Evolutionary conservation across 2,797 vertebrate genomes (phyloP).

Genomic region (Bradypodion pumilum): DNA sequence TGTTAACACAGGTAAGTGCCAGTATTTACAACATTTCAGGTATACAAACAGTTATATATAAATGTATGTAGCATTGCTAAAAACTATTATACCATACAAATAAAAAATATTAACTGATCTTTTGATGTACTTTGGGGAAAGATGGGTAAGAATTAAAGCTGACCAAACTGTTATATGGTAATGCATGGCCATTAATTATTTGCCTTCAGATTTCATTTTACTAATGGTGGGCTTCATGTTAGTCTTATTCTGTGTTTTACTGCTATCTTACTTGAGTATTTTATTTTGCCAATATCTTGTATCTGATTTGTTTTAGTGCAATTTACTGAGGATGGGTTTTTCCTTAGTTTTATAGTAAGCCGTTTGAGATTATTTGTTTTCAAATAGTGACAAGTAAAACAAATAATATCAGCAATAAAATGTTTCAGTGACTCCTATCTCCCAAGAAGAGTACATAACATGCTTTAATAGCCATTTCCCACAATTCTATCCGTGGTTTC

Average conservation of each 20-base stretch:
- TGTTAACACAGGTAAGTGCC: background rate
- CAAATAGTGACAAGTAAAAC: slow-evolving; percentile 15
- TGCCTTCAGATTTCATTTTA: background rate
- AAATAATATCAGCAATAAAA: background rate
- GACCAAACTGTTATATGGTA: background rate
- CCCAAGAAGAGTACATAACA: background rate
- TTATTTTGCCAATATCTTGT: background rate
- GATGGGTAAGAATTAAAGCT: background rate
- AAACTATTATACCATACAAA: background rate
- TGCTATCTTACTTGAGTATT: background rate
- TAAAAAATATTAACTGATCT: background rate
- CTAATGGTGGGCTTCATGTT: background rate
- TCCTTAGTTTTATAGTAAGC: background rate
- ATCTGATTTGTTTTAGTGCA: background rate
- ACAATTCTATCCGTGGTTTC: too few relatives aligned
- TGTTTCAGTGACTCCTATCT: background rate
- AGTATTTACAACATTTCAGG: background rate
- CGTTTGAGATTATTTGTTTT: background rate
- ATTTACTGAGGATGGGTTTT: background rate
- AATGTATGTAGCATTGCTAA: background rate
- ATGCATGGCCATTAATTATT: background rate
- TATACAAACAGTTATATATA: too few relatives aligned
- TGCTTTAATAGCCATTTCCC: too few relatives aligned
- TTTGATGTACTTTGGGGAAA: background rate
- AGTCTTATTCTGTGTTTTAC: background rate